These are phyloP conservation scores for Hipposideros larvatus DNA, from an alignment of 2,797 vertebrate genomes.

Conservation along the genomic window DNA sequence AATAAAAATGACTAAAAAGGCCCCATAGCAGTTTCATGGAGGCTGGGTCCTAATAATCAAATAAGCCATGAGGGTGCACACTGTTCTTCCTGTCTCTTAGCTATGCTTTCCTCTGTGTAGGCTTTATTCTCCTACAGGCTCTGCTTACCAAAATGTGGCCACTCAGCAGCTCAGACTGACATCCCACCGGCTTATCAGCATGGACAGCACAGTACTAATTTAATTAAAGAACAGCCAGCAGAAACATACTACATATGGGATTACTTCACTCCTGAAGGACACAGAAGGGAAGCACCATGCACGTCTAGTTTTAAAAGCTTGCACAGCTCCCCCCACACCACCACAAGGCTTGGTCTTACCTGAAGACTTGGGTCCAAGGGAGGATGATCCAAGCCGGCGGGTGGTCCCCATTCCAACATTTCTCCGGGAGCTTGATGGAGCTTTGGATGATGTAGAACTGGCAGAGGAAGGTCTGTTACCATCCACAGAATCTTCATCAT, in stretches of 20 bases:
- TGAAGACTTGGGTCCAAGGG: slow-evolving; percentile 90
- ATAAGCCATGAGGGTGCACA: not conserved
- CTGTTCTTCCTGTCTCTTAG: not conserved
- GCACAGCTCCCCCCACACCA: not conserved
- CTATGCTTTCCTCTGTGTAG: too few relatives aligned
- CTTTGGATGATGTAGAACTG: slow-evolving; percentile 94
- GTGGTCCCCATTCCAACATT: slow-evolving; percentile 90
- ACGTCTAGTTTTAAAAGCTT: not conserved
- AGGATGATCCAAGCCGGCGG: slow-evolving; percentile 92
- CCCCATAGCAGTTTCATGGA: not conserved
- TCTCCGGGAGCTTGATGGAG: slow-evolving; percentile 91
- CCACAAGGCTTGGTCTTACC: slow-evolving; percentile 85
- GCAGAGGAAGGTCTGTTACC: slow-evolving; percentile 98
- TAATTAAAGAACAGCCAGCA: not conserved
- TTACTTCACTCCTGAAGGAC: not conserved
- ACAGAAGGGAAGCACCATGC: fast-evolving
- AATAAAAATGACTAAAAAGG: not conserved
- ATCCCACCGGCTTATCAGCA: not conserved
- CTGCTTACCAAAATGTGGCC: not conserved
- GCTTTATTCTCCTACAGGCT: not conserved
- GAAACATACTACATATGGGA: fast-evolving
- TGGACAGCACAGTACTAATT: not conserved
- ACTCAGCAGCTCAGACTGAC: not conserved
- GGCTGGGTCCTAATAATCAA: not conserved
- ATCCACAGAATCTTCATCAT: slow-evolving; percentile 99